Evolutionary conservation across 2,888 invertebrate genomes (phyloP).

Genomic region (Troides aeacus): DNA sequence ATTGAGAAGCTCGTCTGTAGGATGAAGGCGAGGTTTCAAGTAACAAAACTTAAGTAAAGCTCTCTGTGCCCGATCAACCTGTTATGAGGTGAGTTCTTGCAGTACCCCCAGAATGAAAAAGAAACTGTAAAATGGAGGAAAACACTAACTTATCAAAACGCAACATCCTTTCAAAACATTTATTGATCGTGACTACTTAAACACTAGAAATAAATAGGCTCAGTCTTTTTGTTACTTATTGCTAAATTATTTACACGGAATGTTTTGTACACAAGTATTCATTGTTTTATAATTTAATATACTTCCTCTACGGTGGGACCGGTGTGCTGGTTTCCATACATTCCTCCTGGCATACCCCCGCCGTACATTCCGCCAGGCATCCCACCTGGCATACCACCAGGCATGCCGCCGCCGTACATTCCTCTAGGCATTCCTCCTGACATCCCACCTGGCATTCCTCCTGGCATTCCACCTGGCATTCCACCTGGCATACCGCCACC

Average conservation of each 20-base stretch:
- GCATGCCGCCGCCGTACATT: background rate
- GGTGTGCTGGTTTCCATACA: background rate
- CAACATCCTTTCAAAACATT: background rate
- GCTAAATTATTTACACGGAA: too few species aligned
- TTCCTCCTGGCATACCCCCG: background rate
- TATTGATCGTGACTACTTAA: background rate
- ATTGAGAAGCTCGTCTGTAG: too few species aligned
- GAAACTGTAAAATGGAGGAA: too few species aligned
- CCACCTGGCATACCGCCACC: constrained; percentile 29
- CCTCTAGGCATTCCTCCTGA: constrained; percentile 1
- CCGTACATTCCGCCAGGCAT: too few species aligned
- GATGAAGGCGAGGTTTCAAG: too few species aligned
- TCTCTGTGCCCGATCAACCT: too few species aligned
- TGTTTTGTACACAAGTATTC: background rate
- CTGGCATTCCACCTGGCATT: constrained; percentile 8
- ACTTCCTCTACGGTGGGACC: constrained; percentile 27
- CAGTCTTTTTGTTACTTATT: background rate
- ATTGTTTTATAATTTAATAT: constrained; percentile 8
- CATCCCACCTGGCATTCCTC: background rate
- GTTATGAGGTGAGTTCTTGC: too few species aligned
- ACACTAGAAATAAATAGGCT: constrained; percentile 21
- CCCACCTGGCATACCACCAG: background rate
- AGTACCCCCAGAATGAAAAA: too few species aligned
- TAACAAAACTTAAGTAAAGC: too few species aligned
- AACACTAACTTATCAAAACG: background rate